A percentile compares a stretch with the other conserved stretches of the same genome.
Evolutionary conservation across 30 jellyfish, hydroid and myxozoan species (phyloP).

Genomic region (Aurelia sp.): DNA sequence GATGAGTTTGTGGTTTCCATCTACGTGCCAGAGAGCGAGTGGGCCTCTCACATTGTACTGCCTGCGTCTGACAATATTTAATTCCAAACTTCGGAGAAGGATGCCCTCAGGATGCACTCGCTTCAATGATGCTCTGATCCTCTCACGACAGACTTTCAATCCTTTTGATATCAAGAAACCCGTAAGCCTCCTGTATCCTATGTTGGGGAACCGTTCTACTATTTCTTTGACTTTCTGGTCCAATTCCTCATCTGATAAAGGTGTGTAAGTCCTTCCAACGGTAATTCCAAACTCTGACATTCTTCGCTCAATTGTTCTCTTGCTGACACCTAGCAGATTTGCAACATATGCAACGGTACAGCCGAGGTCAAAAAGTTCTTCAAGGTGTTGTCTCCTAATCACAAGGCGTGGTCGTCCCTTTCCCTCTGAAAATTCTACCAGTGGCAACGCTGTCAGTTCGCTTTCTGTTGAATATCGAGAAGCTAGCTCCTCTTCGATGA

Average conservation of each 20-base stretch:
- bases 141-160: neutral
- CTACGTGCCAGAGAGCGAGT: constrained; percentile 76
- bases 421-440: neutral
- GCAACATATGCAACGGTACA: constrained; percentile 14
- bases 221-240: constrained; percentile 21
- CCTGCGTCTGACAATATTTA: constrained; percentile 35
- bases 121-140: constrained; percentile 26
- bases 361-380: constrained; percentile 11
- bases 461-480: neutral
- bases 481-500: constrained; percentile 10
- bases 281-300: constrained; percentile 9
- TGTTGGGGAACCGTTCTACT: constrained; percentile 24
- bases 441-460: constrained; percentile 12
- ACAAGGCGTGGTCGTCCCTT: constrained; percentile 51
- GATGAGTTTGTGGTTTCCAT: constrained; percentile 63
- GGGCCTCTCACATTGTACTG: constrained; percentile 68
- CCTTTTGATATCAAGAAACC: constrained; percentile 55
- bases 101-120: constrained; percentile 61
- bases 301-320: constrained; percentile 40
- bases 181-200: constrained; percentile 24
- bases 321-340: constrained; percentile 25
- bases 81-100: constrained; percentile 22
- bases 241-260: constrained; percentile 37
- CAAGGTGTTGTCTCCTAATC: constrained; percentile 29
- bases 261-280: constrained; percentile 4